Conservation (phyloP, 2,113 vertebrate genomes). For the Notarius quadriscutis region DNA sequence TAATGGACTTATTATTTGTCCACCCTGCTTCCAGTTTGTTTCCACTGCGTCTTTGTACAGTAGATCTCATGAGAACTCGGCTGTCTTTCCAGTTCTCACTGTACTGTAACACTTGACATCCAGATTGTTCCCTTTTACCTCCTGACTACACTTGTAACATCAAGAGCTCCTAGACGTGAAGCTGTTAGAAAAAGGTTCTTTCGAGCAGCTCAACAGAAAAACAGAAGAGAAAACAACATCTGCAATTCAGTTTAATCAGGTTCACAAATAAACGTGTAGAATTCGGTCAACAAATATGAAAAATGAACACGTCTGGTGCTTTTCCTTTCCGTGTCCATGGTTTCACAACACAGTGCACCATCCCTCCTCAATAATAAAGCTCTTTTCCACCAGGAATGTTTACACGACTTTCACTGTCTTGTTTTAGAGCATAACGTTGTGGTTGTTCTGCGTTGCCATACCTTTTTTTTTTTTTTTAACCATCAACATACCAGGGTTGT, state of each 20-base stretch:
- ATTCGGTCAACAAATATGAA: background rate
- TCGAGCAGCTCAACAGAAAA: background rate
- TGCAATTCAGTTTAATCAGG: background rate
- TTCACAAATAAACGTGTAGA: background rate
- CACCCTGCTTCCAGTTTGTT: background rate
- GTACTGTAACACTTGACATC: background rate
- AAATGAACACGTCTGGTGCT: background rate
- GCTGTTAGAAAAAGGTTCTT: background rate
- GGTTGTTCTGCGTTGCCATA: background rate
- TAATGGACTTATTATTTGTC: background rate
- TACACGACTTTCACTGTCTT: slow-evolving; percentile 1
- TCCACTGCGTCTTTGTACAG: background rate
- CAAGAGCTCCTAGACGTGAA: background rate
- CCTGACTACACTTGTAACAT: background rate
- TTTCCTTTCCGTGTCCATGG: background rate
- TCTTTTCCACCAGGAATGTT: slow-evolving; percentile 4
- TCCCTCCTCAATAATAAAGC: background rate
- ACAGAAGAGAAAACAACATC: background rate
- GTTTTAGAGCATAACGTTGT: background rate
- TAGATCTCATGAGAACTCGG: background rate
- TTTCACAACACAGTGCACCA: background rate
- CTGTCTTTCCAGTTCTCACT: background rate
- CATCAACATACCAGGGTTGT: slow-evolving; percentile 3
- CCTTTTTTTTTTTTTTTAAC: background rate
- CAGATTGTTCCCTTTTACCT: background rate